Base-by-base conservation (phyloP, 1,140 invertebrate species). In the Sitodiplosis mosellana region DNA sequence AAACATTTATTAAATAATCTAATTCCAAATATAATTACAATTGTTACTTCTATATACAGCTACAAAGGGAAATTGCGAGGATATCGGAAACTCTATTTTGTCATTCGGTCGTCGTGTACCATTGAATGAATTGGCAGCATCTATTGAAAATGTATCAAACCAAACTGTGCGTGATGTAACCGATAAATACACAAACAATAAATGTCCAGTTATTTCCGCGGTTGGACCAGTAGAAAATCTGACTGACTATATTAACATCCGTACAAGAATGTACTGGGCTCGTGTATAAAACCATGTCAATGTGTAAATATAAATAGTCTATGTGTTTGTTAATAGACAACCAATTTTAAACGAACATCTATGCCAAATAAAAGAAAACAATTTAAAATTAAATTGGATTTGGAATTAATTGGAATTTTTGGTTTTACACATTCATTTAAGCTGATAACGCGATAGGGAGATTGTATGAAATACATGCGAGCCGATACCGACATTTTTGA, bases 21-120 rank as follows among this genome's bases (percentile, higher is more conserved):
- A 5, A n/a, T n/a, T 17, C 3, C 5, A 38, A 19, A 14, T 20
- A 42, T 19, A 17, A 11, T 17, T 11, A 10, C 4, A 10, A 5
- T 27, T 27, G 11, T 5, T 17, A 19, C 4, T 11, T 17, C 19
- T 20, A 7, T 17, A 8, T 42, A 10, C 12, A 45, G 43, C 21
- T 27, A 93, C 95, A 3, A 99, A 95, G 3, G 90, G 95, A 5
- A 83, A 99, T 52, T 99, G 95, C 70, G 96, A 99, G 71, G 96
- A 99, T 64, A 96, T 99, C 69, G 77, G 76, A 21, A 81, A 95
- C 55, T 95, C 99, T 70, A 87, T 98, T 70, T 72, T 99, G 36
- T 97, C 91, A 68, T 99, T 99, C 64, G 87, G 89, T 46, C 74
- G 95, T 38, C 76, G 96, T 56, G 86, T 99, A 55, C 92, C 94